Evolutionary conservation across 2,113 vertebrate genomes (phyloP).

Genomic region (Ailuropoda melanoleuca): DNA sequence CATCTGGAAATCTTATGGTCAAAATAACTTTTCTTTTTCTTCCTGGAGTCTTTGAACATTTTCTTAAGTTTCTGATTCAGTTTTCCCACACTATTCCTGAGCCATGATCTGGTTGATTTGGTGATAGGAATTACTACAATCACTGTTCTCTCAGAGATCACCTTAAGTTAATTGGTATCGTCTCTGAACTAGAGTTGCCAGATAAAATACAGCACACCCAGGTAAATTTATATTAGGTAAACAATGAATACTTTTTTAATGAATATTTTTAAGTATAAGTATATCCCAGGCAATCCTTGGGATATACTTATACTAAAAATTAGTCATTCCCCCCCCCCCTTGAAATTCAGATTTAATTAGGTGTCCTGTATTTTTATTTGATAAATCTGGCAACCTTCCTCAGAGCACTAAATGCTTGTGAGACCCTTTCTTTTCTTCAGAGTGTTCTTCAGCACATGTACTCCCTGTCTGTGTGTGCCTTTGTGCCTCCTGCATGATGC

Average conservation of each 20-base stretch:
- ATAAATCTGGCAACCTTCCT: background rate
- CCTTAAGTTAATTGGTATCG: background rate
- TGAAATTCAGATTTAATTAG: background rate
- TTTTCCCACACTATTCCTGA: conserved; percentile 92
- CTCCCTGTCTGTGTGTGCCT: background rate
- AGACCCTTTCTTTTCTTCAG: background rate
- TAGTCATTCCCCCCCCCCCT: background rate
- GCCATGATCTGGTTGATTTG: conserved; percentile 89
- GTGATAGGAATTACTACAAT: conserved; percentile 90
- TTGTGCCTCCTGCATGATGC: background rate
- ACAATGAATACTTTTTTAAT: background rate
- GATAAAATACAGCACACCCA: background rate
- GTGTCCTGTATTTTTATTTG: background rate
- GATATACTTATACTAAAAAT: background rate
- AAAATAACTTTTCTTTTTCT: conserved; percentile 87
- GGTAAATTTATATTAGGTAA: background rate
- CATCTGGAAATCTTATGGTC: conserved; percentile 91
- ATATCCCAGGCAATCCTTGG: background rate
- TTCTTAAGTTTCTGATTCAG: conserved; percentile 93
- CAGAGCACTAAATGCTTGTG: background rate
- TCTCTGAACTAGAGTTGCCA: background rate
- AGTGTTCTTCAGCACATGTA: fast-evolving
- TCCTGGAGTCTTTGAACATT: conserved; percentile 90
- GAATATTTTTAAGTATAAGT: background rate
- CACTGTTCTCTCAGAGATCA: conserved; percentile 82